Base-by-base conservation (phyloP, 2,888 invertebrate species). In the Campoplex capitator region DNA sequence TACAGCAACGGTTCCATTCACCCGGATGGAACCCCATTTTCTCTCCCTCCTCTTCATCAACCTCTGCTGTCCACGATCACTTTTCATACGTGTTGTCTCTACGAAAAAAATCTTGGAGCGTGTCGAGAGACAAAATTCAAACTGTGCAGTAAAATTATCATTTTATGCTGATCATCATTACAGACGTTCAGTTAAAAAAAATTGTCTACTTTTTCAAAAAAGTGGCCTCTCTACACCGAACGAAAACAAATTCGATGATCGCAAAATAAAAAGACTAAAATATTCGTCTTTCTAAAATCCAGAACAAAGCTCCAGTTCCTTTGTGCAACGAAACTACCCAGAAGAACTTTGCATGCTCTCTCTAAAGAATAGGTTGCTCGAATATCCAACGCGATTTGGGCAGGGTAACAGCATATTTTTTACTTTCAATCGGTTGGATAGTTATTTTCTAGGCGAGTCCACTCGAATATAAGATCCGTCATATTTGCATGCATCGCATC, bases 21-120 rank as follows among this genome's bases (percentile, higher is more conserved):
- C 54, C 32, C 79, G 70, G 70, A 83, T 67, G 79, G 76, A 79
- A 83, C 76, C 70, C 71, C 67, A 76, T 67, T 75, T 78, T 73
- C 71, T 74, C 83, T 65, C 56, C 71, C 75, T 84, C 68, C 58
- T 54, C 28, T 54, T 48, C 42, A 56, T 51, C 62, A n/a, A 35
- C 32, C 54, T 13, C n/a, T 56, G 23, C 23, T n/a, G 11, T 38
- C 16, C 28, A 16, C 45, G 4, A 23, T 67, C 23, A 38, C 38
- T 42, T 42, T 42, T 42, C 54, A 54, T 73, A 73, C 48, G 54
- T 56, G 32, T 18, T 23, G 54, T 56, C 1, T 56, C 56, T 23
- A 35, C 28, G 35, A n/a, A 42, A 35, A 35, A 54, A 32, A 11
- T 51, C 18, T 51, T 35, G 6, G 13, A 23, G 45, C 74, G 71